phyloP scores from a whole-genome alignment of 2,797 vertebrate genomes.

The Thripadectes ignobilis region DNA sequence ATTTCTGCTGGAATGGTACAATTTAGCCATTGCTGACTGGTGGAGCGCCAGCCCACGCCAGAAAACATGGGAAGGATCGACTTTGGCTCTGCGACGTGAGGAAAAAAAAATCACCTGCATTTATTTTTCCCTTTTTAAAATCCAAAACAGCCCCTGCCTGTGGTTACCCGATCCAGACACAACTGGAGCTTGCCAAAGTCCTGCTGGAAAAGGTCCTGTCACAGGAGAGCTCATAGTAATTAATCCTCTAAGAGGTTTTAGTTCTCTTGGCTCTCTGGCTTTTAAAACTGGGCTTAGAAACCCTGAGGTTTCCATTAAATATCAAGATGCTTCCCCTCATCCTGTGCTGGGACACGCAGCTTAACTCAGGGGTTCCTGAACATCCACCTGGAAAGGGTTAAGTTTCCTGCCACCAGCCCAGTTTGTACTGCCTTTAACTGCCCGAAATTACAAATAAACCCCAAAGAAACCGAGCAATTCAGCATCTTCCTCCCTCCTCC shows the following conservation, averaged over 20 bases:
- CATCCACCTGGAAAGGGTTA: slow-evolving; percentile 19
- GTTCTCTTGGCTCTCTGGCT: neutral
- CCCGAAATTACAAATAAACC: slow-evolving; percentile 12
- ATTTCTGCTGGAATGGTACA: neutral
- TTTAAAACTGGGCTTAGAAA: neutral
- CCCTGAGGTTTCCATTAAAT: neutral
- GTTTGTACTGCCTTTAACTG: neutral
- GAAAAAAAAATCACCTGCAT: neutral
- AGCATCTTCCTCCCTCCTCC: neutral
- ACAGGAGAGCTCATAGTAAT: neutral
- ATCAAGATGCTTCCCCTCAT: neutral
- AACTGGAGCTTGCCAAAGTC: neutral
- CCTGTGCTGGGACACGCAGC: neutral
- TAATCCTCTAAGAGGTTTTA: neutral
- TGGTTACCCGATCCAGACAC: neutral
- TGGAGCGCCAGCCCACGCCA: neutral
- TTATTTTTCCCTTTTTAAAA: neutral
- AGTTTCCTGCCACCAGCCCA: neutral
- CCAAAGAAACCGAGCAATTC: neutral
- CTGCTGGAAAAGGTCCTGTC: neutral
- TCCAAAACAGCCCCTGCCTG: neutral
- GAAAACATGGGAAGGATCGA: neutral
- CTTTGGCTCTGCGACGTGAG: neutral
- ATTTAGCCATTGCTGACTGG: neutral
- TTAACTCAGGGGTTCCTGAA: neutral